Conservation (phyloP, 2,888 invertebrate genomes). For the Cremastinae sp. region DNA sequence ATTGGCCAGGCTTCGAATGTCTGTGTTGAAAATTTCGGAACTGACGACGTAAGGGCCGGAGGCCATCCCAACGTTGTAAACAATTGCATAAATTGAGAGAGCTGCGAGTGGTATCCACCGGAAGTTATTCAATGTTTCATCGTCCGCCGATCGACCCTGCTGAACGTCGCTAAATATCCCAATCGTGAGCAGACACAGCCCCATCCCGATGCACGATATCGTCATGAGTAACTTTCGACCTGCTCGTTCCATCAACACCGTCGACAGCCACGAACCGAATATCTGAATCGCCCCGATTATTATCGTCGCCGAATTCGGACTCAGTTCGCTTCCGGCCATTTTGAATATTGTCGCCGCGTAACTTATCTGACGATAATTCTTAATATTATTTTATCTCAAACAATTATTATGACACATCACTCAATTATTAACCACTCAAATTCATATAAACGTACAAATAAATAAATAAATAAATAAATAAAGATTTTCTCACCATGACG, state of each 20-base stretch:
- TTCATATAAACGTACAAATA: too few relatives aligned
- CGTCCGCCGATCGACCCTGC: too few relatives aligned
- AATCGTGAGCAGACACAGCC: conserved; percentile 73
- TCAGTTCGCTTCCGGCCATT: conserved; percentile 81
- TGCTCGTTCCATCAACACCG: conserved; percentile 82
- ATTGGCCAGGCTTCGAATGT: conserved; percentile 69
- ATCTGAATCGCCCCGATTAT: conserved; percentile 83
- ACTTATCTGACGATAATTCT: too few relatives aligned
- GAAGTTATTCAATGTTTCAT: conserved; percentile 73
- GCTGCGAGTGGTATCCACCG: conserved; percentile 82
- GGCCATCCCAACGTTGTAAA: conserved; percentile 82
- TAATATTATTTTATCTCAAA: too few relatives aligned
- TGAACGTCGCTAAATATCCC: conserved; percentile 76
- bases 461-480: too few relatives aligned
- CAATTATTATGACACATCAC: too few relatives aligned
- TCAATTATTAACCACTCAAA: too few relatives aligned
- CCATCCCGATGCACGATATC: conserved; percentile 78
- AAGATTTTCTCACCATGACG: conserved; percentile 77
- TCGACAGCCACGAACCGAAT: conserved; percentile 80
- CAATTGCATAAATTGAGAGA: conserved; percentile 82
- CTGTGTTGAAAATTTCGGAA: conserved; percentile 81
- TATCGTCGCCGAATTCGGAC: conserved; percentile 83
- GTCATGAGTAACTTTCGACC: conserved; percentile 83
- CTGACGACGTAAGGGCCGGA: conserved; percentile 82
- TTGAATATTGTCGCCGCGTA: conserved; percentile 82